A percentile compares a stretch with the other conserved stretches of the same genome.
Evolutionary conservation across 2,888 invertebrate genomes (phyloP).

Genomic region (Pristionchus japonicus): DNA sequence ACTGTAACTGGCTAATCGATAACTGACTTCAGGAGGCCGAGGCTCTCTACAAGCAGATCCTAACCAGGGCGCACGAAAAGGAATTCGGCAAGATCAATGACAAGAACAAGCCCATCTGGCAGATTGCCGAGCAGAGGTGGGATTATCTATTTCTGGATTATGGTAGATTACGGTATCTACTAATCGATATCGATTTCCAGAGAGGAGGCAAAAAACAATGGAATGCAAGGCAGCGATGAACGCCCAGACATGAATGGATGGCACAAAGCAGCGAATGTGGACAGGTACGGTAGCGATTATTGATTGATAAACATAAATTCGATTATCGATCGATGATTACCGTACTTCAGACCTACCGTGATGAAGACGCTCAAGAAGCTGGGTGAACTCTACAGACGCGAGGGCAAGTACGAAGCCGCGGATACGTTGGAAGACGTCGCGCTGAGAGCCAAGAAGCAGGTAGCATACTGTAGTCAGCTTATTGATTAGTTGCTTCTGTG

Average conservation of each 20-base stretch:
- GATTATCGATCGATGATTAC: background rate
- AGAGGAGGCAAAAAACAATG: conserved; percentile 22
- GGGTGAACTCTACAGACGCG: conserved; percentile 95
- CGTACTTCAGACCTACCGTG: conserved; percentile 86
- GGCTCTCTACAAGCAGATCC: conserved; percentile 88
- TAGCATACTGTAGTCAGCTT: background rate
- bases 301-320: background rate
- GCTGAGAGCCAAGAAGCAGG: conserved; percentile 94
- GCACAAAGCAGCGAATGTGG: conserved; percentile 98
- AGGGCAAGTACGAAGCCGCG: conserved; percentile 99
- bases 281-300: conserved; percentile 76
- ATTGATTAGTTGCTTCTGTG: background rate
- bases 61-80: conserved; percentile 96
- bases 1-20: background rate
- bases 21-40: conserved; percentile 85
- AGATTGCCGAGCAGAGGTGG: conserved; percentile 46
- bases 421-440: conserved; percentile 99
- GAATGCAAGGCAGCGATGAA: conserved; percentile 50
- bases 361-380: conserved; percentile 98
- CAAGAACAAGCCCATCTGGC: conserved; percentile 84
- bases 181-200: background rate
- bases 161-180: background rate
- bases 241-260: conserved; percentile 81
- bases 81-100: conserved; percentile 86
- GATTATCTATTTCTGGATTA: background rate